These are phyloP conservation scores for Lophius piscatorius DNA, from an alignment of 2,113 vertebrate genomes.

Conservation along the genomic window DNA sequence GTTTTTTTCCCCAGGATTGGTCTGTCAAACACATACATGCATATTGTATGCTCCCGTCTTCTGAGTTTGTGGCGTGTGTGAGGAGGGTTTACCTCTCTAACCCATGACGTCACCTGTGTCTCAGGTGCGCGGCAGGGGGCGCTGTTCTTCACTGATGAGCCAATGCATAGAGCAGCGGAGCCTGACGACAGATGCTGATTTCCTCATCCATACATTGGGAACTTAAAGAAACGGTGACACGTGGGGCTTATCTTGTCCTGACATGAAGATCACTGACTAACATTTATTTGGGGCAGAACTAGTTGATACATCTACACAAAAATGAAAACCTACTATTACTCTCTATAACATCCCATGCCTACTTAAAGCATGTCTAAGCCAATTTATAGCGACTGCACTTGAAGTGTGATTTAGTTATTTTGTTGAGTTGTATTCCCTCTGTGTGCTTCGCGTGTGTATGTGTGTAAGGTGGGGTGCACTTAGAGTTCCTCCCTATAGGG, in stretches of 20 bases:
- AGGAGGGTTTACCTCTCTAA: conserved; percentile 6
- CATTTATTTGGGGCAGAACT: too few relatives aligned
- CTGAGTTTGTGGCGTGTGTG: background rate
- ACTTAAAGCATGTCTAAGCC: too few relatives aligned
- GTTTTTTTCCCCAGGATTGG: too few relatives aligned
- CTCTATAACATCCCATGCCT: too few relatives aligned
- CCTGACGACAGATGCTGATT: conserved; percentile 59
- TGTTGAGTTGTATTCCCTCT: background rate
- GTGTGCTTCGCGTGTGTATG: background rate
- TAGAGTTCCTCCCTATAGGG: conserved; percentile 66
- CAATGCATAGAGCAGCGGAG: conserved; percentile 5
- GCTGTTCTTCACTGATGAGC: conserved; percentile 55
- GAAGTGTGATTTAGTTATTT: conserved; percentile 4
- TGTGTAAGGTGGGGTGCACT: background rate
- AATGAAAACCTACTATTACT: too few relatives aligned
- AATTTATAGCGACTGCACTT: too few relatives aligned
- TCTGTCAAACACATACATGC: too few relatives aligned
- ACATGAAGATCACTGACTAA: too few relatives aligned
- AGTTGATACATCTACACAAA: too few relatives aligned
- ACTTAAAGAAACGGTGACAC: conserved; percentile 41
- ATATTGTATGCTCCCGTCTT: background rate
- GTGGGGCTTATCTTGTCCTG: background rate
- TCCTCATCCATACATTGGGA: conserved; percentile 28
- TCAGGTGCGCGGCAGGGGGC: conserved; percentile 71
- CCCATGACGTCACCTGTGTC: conserved; percentile 75